Base-by-base conservation (phyloP, 2,797 vertebrate species). In the Buceros bicornis region DNA sequence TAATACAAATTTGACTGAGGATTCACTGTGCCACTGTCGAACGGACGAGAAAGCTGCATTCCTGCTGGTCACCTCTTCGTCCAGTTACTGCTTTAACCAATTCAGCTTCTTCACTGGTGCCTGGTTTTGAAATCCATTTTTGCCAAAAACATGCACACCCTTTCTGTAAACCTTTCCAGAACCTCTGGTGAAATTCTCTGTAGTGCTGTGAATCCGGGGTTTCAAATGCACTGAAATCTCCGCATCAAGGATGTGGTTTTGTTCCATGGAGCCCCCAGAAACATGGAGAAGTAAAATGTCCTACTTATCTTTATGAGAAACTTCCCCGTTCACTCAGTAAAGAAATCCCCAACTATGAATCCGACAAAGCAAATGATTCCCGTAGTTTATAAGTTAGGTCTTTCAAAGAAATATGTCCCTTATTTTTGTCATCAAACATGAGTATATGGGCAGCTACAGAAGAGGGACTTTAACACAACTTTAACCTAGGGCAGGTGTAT, bases 361-460 rank as follows among this genome's bases (percentile, higher is more conserved):
- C 10, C 51, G 60, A 37, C 56, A 16, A 72, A 53, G 16, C 6
- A 79, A 47, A 67, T 26, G 0, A 31, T 37, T 78, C 18, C 37
- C 37, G 31, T 7, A 19, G 24, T 7, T 69, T 45, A 31, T n/a
- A 11, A 11, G 0, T 4, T 33, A 12, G 4, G 5, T 43, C 56
- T 82, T 81, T 25, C 35, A 43, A 33, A 82, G 37, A 47, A 45
- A 21, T 6, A 5, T 3, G 3, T 13, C 11, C 2, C 25, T 57
- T 2, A 0, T 35, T 65, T 56, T 70, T 56, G 8, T 78, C 31
- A 56, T 26, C 26, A n/a, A 86, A 47, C 3, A 5, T 0, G 4
- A 33, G 5, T 20, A 3, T 51, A 7, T 64, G 48, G 22, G 28
- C 26, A 86, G 58, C 24, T 56, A 6, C 21, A 54, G 26, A 67